Base-by-base conservation (phyloP, 2,797 vertebrate genomes). In the Lateolabrax maculatus region DNA sequence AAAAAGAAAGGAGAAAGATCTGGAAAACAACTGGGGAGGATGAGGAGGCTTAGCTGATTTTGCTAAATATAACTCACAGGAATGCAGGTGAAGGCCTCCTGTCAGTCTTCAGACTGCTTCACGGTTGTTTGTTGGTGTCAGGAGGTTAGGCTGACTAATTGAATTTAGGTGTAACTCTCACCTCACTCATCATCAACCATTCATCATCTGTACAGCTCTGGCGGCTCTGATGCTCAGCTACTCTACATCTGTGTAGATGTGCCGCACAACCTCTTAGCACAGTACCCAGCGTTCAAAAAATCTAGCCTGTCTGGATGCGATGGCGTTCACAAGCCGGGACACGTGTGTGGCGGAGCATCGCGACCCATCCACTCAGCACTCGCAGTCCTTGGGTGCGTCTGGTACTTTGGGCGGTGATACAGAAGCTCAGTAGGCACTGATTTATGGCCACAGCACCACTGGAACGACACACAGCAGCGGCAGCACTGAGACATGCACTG, bases 401-500 rank as follows among this genome's bases (percentile, higher is more conserved):
- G 43, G 37, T 29, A 31, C 75, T 74, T 77, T n/a, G 57, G 41
- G 21, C 19, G 18, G 27, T 70, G 77, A 81, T 61, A 44, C 58
- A 81, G 64, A 19, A 43, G 44, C 84, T 67, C 39, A 31, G 65
- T 57, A 31, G 37, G 34, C 5, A 8, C 44, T 77, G 84, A 87
- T 79, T 73, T 68, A 81, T 60, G 63, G 31, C 37, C 49, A 15
- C 9, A 25, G 48, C 29, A 39, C 23, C 10, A 34, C 21, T 12
- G 23, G 58, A 83, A 53, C 73, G 84, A 80, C 80, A 73, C 34
- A 49, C 44, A 0, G 5, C 66, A 68, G 46, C 66, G n/a, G 3
- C 71, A 56, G 66, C 3, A 51, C 61, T 73, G 74, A 79, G 79
- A 62, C 67, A 66, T n/a, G 70, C 71, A 49, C 73, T 51, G 51